Conservation (phyloP, 2,113 vertebrate genomes). For the Cacatua alba region DNA sequence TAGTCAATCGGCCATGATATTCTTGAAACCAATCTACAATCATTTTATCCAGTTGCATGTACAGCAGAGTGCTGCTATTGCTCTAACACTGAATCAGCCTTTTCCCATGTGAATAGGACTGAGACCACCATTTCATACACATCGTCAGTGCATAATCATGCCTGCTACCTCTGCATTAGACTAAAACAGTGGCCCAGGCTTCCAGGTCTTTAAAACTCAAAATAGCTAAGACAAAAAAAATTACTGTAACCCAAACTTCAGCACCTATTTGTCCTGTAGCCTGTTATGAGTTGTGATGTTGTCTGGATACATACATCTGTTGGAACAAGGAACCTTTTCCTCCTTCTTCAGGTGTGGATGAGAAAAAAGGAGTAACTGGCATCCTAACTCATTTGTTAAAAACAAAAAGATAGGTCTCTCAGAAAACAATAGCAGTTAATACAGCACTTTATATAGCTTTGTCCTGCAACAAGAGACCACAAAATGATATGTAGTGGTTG, state of each 20-base stretch:
- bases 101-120: fast-evolving
- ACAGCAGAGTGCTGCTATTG: not conserved
- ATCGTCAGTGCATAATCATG: fast-evolving
- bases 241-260: not conserved
- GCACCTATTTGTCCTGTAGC: not conserved
- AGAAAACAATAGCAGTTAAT: not conserved
- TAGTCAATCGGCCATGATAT: not conserved
- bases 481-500: not conserved
- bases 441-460: not conserved
- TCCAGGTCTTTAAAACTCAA: not conserved
- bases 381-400: not conserved
- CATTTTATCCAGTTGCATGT: not conserved
- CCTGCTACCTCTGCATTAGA: not conserved
- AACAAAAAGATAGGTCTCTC: not conserved
- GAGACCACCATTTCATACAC: not conserved
- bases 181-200: not conserved
- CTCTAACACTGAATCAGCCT: not conserved
- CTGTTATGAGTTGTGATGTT: not conserved
- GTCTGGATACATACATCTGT: not conserved
- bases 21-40: not conserved
- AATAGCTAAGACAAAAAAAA: not conserved
- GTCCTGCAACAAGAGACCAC: not conserved
- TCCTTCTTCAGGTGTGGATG: not conserved
- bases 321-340: not conserved
- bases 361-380: not conserved